phyloP scores from a whole-genome alignment of 2,888 invertebrate genomes.

The Fabriciana adippe region DNA sequence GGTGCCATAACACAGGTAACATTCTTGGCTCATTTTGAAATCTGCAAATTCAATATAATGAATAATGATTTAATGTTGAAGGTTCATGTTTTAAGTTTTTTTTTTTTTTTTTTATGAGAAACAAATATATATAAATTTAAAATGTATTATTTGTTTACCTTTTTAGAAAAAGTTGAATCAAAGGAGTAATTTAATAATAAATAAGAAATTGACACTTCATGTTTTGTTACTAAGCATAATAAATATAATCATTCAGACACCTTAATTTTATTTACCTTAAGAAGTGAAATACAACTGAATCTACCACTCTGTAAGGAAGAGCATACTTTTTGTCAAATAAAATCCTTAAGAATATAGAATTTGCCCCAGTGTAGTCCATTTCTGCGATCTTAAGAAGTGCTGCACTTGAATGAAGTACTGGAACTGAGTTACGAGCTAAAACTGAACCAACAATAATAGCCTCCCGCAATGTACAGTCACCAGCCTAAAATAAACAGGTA shows the following conservation, averaged over 20 bases:
- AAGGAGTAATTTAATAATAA: no score
- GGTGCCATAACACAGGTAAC: constrained; percentile 98
- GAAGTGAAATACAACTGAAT: constrained; percentile 97
- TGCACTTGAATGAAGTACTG: constrained; percentile 96
- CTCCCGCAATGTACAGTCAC: constrained; percentile 96
- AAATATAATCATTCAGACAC: no score
- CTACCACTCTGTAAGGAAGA: constrained; percentile 96
- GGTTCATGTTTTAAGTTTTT: background rate
- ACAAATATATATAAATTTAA: no score
- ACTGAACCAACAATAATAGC: constrained; percentile 97
- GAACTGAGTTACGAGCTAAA: constrained; percentile 94
- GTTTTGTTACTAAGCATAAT: no score
- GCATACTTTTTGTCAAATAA: constrained; percentile 99
- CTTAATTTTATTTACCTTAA: constrained; percentile 83
- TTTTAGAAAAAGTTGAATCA: no score
- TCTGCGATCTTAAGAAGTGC: constrained; percentile 97
- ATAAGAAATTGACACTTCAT: no score
- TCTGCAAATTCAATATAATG: constrained; percentile 65
- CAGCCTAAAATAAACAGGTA: constrained; percentile 81
- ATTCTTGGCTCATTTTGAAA: constrained; percentile 91
- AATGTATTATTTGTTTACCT: no score
- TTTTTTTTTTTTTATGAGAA: no score
- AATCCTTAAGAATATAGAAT: constrained; percentile 95
- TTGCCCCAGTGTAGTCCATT: constrained; percentile 98
- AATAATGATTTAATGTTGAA: constrained; percentile 2